Base-by-base conservation (phyloP, 2,113 vertebrate genomes). In the Nothoprocta pentlandii region DNA sequence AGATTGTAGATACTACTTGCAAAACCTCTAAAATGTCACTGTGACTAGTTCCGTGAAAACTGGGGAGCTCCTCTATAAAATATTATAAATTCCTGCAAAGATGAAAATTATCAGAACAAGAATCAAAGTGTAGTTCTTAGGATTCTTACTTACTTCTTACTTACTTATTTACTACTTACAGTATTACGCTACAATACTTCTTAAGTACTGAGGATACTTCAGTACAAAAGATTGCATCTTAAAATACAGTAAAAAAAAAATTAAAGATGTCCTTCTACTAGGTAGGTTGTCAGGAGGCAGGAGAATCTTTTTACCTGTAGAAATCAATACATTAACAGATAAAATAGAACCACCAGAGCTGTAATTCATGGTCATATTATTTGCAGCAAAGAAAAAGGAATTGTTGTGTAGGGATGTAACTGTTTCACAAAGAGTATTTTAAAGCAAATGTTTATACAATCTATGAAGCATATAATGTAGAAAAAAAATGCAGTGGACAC, bases 271-370 rank as follows among this genome's bases (percentile, higher is more conserved):
- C 9, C 3, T 91, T 1, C 0, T 51, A 69, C 32, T 77, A 39
- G 84, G 66, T 69, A 91, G 53, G n/a, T 77, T 3, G 6, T 69
- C 69, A 87, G 47, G 39, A 80, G 17, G 10, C 51, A 47, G 22
- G 49, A 89, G 77, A 64, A 5, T 30, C 47, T 73, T 44, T 53
- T 80, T 49, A 20, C 54, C 9, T 83, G n/a, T 84, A 80, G 59
- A 68, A 89, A 84, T 87, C 64, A 84, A 78, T 70, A 86, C 80
- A n/a, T 68, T 95, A 58, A 41, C 58, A 83, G n/a, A 63, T 53
- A 62, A 42, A 89, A 76, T 25, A 71, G 80, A 85, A 59, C 39
- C 39, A 47, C 63, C 34, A 91, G 53, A 86, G 42, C 36, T 91
- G 19, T 76, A 79, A 58, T 63, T 89, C 51, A 34, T 53, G 91